Percentiles rank a stretch among this genome's conserved stretches.
Evolutionary conservation across 2,888 invertebrate genomes (phyloP).

Genomic region (Sussaba pulchella): DNA sequence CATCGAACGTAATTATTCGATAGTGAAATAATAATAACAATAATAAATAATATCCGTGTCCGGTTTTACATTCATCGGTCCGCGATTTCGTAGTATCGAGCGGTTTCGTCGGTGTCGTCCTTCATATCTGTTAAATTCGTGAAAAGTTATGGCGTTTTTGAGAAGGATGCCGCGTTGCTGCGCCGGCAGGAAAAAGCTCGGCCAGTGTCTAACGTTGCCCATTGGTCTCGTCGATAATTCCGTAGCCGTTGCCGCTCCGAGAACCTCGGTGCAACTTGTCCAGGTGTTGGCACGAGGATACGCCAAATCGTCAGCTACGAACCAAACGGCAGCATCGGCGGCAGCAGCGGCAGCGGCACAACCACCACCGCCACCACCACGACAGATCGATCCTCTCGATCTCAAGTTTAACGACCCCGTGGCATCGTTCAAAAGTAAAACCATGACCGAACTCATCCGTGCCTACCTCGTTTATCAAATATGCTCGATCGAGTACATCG

Average conservation of each 20-base stretch:
- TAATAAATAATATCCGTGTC: conserved; percentile 6
- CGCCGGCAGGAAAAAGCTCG: conserved; percentile 79
- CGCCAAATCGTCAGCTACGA: conserved; percentile 51
- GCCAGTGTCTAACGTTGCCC: conserved; percentile 75
- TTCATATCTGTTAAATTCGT: neutral
- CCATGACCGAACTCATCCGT: conserved; percentile 95
- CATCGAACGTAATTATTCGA: too few species aligned
- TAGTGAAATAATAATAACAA: neutral
- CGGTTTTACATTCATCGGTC: neutral
- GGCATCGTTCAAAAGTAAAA: conserved; percentile 98
- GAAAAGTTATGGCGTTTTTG: conserved; percentile 81
- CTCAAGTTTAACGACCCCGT: conserved; percentile 94
- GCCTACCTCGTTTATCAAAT: conserved; percentile 96
- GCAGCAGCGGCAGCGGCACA: too few species aligned
- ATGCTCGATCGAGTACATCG: conserved; percentile 94
- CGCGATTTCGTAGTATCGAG: neutral
- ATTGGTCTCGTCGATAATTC: conserved; percentile 71
- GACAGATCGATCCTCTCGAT: conserved; percentile 90
- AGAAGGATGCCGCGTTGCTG: conserved; percentile 79
- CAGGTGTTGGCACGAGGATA: conserved; percentile 77
- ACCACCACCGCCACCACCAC: conserved; percentile 54
- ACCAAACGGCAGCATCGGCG: conserved; percentile 54
- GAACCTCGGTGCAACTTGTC: conserved; percentile 74
- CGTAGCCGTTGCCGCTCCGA: conserved; percentile 48
- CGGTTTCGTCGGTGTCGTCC: neutral